Evolutionary conservation across 2,113 vertebrate genomes (phyloP).

Genomic region (Hydrolagus affinis): DNA sequence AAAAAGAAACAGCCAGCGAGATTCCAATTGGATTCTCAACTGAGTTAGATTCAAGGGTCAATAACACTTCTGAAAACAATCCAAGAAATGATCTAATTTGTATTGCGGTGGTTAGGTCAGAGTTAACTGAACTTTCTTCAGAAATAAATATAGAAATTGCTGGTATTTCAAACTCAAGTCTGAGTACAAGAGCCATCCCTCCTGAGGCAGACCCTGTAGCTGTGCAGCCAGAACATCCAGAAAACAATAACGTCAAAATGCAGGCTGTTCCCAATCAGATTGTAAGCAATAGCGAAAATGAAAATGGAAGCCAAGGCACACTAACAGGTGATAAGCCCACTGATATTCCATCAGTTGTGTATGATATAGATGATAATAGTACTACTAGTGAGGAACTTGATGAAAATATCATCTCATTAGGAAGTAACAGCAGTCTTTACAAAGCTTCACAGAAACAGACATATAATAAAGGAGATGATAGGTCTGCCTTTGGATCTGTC

Average conservation of each 20-base stretch:
- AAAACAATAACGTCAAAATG: too few relatives aligned
- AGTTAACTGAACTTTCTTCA: background rate
- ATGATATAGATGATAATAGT: slow-evolving; percentile 43
- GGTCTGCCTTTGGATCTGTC: background rate
- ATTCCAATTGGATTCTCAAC: background rate
- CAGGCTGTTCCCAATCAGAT: too few relatives aligned
- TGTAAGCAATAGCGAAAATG: background rate
- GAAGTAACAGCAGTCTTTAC: slow-evolving; percentile 42
- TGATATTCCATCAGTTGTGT: background rate
- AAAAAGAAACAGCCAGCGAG: background rate
- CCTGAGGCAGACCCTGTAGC: background rate
- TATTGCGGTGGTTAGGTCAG: background rate
- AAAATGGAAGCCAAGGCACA: slow-evolving; percentile 17
- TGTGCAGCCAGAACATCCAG: too few relatives aligned
- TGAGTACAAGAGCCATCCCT: background rate
- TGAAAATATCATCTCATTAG: slow-evolving; percentile 39
- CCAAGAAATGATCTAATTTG: background rate
- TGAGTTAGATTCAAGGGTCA: background rate
- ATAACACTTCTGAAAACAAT: background rate
- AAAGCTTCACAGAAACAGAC: slow-evolving; percentile 50
- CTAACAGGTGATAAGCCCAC: background rate
- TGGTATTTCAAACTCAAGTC: background rate
- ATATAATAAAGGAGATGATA: slow-evolving; percentile 37
- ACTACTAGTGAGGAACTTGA: slow-evolving; percentile 51
- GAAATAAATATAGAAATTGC: background rate